Conservation (phyloP, 1,140 invertebrate species). For the Drosophila quadrilineata region DNA sequence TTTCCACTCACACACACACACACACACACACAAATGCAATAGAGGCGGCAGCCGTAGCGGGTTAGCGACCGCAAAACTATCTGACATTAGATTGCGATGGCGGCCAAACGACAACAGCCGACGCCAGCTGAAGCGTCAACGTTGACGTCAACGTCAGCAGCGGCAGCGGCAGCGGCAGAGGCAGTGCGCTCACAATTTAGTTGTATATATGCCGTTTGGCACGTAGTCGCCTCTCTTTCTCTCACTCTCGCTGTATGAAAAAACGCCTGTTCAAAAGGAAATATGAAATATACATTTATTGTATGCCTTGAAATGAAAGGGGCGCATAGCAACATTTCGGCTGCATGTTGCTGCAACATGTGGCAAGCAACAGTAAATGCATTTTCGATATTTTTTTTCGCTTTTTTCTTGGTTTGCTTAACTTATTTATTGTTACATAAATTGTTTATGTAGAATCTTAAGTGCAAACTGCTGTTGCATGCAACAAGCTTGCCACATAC, state of each 20-base stretch:
- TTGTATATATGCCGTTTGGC: slow-evolving; percentile 48
- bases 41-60: slow-evolving; percentile 48
- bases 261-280: neutral
- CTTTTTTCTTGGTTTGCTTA: slow-evolving; percentile 25
- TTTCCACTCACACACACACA: slow-evolving; percentile 20
- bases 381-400: neutral
- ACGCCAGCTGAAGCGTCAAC: slow-evolving; percentile 43
- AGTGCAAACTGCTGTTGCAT: slow-evolving; percentile 70
- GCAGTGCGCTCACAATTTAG: slow-evolving; percentile 30
- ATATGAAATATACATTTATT: neutral
- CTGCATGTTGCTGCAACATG: slow-evolving; percentile 48
- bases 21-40: neutral
- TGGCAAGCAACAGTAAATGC: slow-evolving; percentile 20
- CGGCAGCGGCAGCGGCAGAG: slow-evolving; percentile 1
- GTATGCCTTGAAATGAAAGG: too few species aligned
- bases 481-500: slow-evolving; percentile 58
- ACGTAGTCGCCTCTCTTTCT: too few species aligned
- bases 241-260: neutral
- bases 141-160: neutral
- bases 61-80: slow-evolving; percentile 82
- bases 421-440: slow-evolving; percentile 44
- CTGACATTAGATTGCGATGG: slow-evolving; percentile 81
- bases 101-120: slow-evolving; percentile 81
- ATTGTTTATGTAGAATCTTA: slow-evolving; percentile 62
- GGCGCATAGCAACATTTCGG: too few species aligned